Base-by-base conservation (phyloP, 2,113 vertebrate species). In the Aegithalos caudatus region DNA sequence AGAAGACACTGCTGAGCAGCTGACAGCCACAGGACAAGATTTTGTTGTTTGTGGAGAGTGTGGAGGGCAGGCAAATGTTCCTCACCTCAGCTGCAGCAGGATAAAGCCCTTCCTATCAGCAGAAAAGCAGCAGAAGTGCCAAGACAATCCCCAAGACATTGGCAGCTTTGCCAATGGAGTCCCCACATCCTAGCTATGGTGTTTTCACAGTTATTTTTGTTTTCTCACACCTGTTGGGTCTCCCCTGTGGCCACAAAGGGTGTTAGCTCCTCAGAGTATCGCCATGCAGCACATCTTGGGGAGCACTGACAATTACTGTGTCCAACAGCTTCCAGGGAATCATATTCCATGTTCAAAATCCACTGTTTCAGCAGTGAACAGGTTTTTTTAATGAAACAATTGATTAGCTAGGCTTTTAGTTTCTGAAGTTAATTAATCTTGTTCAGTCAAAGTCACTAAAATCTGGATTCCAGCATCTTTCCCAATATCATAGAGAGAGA, bases 201-300 rank as follows among this genome's bases (percentile, higher is more conserved):
- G 18, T 27, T 82, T 82, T 48, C 23, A 37, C 38, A 24, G n/a
- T 44, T 38, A 13, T 37, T 67, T 76, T 51, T 8, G 1, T 45
- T 71, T 70, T 29, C 48, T 69, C 17, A 28, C 2, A 2, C 12
- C 5, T 15, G 3, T 10, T 48, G 10, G 19, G 37, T 72, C 28
- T 69, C 28, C 22, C 7, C 20, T 19, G 48, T 7, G 21, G 40
- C 21, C 8, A 14, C 50, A 58, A 28, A 73, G 33, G 50, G 9
- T 54, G 24, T 53, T 65, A 62, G 35, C 11, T 66, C 7, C 3
- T 57, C 54, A 64, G 33, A 84, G 38, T 11, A 42, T n/a, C 53
- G 28, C 22, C 28, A n/a, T 0, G 0, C 0, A 1, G 25, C 0
- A 0, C 64, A 53, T 44, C 67, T 10, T 57, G 66, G 53, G 48